Conservation (phyloP, 2,888 invertebrate species). For the Eurytoma californica region DNA sequence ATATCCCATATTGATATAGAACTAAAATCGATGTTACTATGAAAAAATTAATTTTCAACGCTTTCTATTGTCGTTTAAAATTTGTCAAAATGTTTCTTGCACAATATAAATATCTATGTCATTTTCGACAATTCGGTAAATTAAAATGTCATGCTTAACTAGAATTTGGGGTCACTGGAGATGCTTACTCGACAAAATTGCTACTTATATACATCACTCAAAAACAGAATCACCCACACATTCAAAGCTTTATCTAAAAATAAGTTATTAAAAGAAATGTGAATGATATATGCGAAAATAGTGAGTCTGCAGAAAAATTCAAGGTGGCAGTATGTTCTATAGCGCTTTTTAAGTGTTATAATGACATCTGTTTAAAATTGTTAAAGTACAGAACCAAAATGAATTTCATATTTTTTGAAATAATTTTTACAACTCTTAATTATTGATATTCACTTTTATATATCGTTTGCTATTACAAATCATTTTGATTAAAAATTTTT, state of each 20-base stretch:
- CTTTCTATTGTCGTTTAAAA: too few relatives aligned
- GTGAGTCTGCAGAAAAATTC: slow-evolving; percentile 20
- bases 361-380: slow-evolving; percentile 8
- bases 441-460: too few relatives aligned
- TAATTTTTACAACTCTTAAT: not conserved
- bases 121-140: too few relatives aligned
- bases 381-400: not conserved
- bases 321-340: slow-evolving; percentile 23
- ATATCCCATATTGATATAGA: too few relatives aligned
- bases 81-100: too few relatives aligned
- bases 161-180: too few relatives aligned
- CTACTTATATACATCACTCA: not conserved
- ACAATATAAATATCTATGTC: too few relatives aligned
- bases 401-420: not conserved
- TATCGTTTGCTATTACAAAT: too few relatives aligned
- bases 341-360: slow-evolving; percentile 21
- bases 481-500: too few relatives aligned
- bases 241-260: not conserved
- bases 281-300: slow-evolving; percentile 16
- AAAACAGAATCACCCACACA: slow-evolving; percentile 16
- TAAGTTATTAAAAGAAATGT: slow-evolving; percentile 8
- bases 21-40: too few relatives aligned
- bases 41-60: too few relatives aligned
- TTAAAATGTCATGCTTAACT: too few relatives aligned
- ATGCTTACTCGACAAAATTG: not conserved